Conservation (phyloP, 2,888 invertebrate genomes). For the Scaptomyza polygonia region DNA sequence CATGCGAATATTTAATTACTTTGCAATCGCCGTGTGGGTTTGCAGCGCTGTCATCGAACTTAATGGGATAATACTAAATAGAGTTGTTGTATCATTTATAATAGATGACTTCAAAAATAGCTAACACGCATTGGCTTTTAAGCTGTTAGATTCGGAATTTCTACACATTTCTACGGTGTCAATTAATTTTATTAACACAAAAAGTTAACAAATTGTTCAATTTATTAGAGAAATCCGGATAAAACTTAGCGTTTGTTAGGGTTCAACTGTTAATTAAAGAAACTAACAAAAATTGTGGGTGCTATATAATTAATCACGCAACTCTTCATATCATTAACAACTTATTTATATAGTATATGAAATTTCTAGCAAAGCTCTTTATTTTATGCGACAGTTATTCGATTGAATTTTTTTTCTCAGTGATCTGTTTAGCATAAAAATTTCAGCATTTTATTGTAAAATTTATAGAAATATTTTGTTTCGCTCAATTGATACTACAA, state of each 20-base stretch:
- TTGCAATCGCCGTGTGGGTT: slow-evolving; percentile 18
- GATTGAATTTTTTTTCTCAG: too few relatives aligned
- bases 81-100: slow-evolving; percentile 29
- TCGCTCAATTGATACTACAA: not conserved
- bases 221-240: slow-evolving; percentile 16
- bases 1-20: slow-evolving; percentile 18
- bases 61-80: slow-evolving; percentile 40
- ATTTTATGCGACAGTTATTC: too few relatives aligned
- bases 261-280: slow-evolving; percentile 27
- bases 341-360: too few relatives aligned
- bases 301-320: slow-evolving; percentile 12
- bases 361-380: too few relatives aligned
- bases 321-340: not conserved
- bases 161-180: not conserved
- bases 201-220: slow-evolving; percentile 9
- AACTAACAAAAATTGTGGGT: slow-evolving; percentile 14
- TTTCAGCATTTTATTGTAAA: not conserved
- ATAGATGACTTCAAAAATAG: slow-evolving; percentile 14
- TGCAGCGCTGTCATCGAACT: slow-evolving; percentile 22
- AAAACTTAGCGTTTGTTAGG: slow-evolving; percentile 17
- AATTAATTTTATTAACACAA: slow-evolving; percentile 9
- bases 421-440: too few relatives aligned
- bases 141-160: slow-evolving; percentile 2
- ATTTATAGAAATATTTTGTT: slow-evolving; percentile 1
- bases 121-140: slow-evolving; percentile 1